Evolutionary conservation across 2,113 vertebrate species (phyloP).

Genomic region (Pardalotus punctatus): DNA sequence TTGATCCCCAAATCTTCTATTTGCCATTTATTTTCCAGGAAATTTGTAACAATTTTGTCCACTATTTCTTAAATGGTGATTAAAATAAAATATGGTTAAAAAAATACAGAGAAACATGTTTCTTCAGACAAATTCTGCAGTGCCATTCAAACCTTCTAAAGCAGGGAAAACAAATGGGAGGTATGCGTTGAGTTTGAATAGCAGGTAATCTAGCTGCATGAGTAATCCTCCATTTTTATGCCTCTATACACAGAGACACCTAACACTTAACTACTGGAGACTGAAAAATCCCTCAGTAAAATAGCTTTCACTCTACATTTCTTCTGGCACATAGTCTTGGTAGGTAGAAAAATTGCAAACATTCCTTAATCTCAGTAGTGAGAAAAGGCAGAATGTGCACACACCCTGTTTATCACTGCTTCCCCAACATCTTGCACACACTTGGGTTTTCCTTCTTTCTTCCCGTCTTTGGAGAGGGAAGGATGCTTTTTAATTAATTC

Average conservation of each 20-base stretch:
- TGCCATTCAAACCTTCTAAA: background rate
- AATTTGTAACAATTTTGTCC: background rate
- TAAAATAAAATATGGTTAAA: background rate
- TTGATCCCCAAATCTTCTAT: background rate
- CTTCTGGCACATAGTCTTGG: background rate
- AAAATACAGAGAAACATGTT: background rate
- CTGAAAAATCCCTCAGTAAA: background rate
- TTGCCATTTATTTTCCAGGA: background rate
- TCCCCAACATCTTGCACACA: background rate
- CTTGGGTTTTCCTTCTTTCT: background rate
- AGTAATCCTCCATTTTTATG: constrained; percentile 1
- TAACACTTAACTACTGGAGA: background rate
- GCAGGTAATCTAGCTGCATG: background rate
- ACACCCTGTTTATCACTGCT: background rate
- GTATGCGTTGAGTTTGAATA: background rate
- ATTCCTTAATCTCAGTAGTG: background rate
- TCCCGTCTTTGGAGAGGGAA: background rate
- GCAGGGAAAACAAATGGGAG: background rate
- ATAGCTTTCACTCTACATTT: background rate
- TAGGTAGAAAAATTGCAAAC: background rate
- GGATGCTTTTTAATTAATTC: background rate
- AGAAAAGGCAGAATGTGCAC: background rate
- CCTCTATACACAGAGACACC: background rate
- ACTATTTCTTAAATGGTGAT: background rate
- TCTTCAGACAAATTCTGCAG: background rate